Conservation (phyloP, 1,140 invertebrate genomes). For the silkworm (Bombyx mori) region DNA sequence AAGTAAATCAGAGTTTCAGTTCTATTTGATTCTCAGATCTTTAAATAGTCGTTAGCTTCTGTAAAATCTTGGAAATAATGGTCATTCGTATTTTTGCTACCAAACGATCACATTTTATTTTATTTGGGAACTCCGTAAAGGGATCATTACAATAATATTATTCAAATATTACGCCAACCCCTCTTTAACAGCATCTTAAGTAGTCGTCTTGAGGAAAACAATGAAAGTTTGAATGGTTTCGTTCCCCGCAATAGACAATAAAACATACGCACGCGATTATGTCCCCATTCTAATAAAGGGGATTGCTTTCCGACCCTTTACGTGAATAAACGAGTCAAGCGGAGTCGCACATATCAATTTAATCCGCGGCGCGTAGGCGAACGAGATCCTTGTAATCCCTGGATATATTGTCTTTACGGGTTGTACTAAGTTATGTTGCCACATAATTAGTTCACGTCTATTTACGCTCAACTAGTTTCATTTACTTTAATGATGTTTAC, state of each 20-base stretch:
- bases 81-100: too few species aligned
- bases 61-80: too few species aligned
- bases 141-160: not conserved
- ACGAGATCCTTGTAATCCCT: conserved; percentile 54
- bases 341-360: conserved; percentile 62
- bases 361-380: conserved; percentile 47
- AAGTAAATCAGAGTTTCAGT: too few species aligned
- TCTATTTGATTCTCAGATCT: too few species aligned
- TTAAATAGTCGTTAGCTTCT: too few species aligned
- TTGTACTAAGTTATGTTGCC: conserved; percentile 32
- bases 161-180: conserved; percentile 5
- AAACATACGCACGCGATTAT: conserved; percentile 49
- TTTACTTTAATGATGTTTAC: too few species aligned
- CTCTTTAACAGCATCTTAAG: conserved; percentile 25
- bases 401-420: conserved; percentile 34
- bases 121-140: not conserved
- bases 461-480: conserved; percentile 13
- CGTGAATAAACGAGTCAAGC: conserved; percentile 52
- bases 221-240: conserved; percentile 43
- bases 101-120: not conserved
- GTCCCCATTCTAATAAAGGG: conserved; percentile 55
- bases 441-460: conserved; percentile 56
- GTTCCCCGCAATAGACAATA: conserved; percentile 40
- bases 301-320: conserved; percentile 55
- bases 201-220: conserved; percentile 33